A percentile compares a stretch with the other conserved stretches of the same genome.
These are phyloP conservation scores for Betta splendens DNA, from an alignment of 2,797 vertebrate species.

Conservation along the genomic window DNA sequence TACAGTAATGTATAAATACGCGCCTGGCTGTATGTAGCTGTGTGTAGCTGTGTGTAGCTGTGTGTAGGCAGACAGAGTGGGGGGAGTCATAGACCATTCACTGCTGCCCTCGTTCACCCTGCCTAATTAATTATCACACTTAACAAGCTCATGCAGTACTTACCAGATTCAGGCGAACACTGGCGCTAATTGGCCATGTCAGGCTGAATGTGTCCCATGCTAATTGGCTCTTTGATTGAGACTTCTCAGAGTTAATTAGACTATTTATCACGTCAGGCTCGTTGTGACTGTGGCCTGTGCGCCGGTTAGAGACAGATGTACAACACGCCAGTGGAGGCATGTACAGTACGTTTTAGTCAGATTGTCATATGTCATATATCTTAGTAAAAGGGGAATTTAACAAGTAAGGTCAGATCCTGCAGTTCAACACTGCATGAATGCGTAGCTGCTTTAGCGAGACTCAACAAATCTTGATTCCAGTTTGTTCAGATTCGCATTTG, in stretches of 20 bases:
- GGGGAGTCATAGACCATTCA: conserved; percentile 15
- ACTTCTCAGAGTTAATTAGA: conserved; percentile 59
- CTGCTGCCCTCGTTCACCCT: conserved; percentile 31
- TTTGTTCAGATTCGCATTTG: conserved; percentile 20
- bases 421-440: background rate
- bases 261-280: conserved; percentile 51
- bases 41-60: too few relatives aligned
- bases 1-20: background rate
- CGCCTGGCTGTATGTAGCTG: too few relatives aligned
- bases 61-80: conserved; percentile 14
- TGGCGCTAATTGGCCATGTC: conserved; percentile 65
- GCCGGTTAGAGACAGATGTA: too few relatives aligned
- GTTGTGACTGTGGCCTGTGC: conserved; percentile 19
- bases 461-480: conserved; percentile 36
- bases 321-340: too few relatives aligned
- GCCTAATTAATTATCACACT: conserved; percentile 70
- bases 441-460: conserved; percentile 16
- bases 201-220: conserved; percentile 51
- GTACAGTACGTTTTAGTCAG: too few relatives aligned
- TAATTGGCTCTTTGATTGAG: conserved; percentile 70
- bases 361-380: background rate
- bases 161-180: conserved; percentile 55
- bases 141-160: conserved; percentile 56
- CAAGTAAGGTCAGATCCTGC: too few relatives aligned
- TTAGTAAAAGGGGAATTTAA: too few relatives aligned